A percentile compares a stretch with the other conserved stretches of the same genome.
phyloP scores from a whole-genome alignment of 2,797 vertebrate species.

The Sebastes iracundus region DNA sequence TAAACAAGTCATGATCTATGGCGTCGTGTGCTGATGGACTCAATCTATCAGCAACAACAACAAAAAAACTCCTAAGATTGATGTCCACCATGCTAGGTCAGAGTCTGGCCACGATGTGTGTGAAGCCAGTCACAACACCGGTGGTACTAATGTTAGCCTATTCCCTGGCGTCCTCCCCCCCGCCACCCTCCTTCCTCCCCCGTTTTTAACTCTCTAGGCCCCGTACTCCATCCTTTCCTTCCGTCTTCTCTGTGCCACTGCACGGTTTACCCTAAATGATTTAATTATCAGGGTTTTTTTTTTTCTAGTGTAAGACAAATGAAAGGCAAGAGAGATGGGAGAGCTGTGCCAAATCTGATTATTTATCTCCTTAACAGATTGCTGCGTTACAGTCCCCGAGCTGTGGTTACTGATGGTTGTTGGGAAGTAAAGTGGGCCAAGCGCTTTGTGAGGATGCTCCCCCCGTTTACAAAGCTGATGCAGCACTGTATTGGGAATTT shows the following conservation, averaged over 20 bases:
- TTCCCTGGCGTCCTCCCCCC: constrained; percentile 74
- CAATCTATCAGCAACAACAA: constrained; percentile 49
- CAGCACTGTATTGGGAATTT: constrained; percentile 71
- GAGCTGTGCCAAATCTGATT: constrained; percentile 93
- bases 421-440: constrained; percentile 83
- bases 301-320: constrained; percentile 95
- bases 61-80: constrained; percentile 25
- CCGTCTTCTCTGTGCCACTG: constrained; percentile 82
- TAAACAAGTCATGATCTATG: constrained; percentile 63
- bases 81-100: constrained; percentile 70
- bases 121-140: constrained; percentile 81
- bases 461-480: constrained; percentile 58
- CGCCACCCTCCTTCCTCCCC: constrained; percentile 15
- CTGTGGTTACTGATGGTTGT: constrained; percentile 84
- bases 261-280: constrained; percentile 93
- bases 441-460: constrained; percentile 67
- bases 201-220: constrained; percentile 79
- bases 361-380: constrained; percentile 97
- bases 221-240: constrained; percentile 45
- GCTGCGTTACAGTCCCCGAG: constrained; percentile 91
- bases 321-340: constrained; percentile 91
- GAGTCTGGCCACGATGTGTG: constrained; percentile 82
- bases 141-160: constrained; percentile 82
- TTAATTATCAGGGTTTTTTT: constrained; percentile 96
- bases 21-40: constrained; percentile 45